Base-by-base conservation (phyloP, 2,797 vertebrate genomes). In the Tokudaia tokunoshimensis region DNA sequence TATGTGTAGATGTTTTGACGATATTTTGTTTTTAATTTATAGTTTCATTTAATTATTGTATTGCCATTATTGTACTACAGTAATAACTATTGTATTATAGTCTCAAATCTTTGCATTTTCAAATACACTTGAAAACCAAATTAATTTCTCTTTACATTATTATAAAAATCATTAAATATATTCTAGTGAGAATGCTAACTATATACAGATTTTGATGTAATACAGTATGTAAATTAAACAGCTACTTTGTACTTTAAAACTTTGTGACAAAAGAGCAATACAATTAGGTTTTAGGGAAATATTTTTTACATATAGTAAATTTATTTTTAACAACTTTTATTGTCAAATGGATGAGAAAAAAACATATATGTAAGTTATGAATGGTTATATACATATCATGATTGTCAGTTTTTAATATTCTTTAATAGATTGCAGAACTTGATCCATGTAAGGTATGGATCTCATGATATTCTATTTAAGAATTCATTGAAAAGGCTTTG, bases 351-450 rank as follows among this genome's bases (percentile, higher is more conserved):
- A 1, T 24, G 19, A 94, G 31, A 78, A 50, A 91, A 91, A 92
- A 74, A 22, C 37, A 81, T 82, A 74, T 84, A 37, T 24, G 57
- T 95, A 70, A 4, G 2, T 11, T 80, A 24, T 89, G 31, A 87
- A 52, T 81, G 5, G 17, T 87, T 92, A 34, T 79, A 3, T 90
- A 29, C 67, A 3, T 70, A 12, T 89, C 67, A 59, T 29, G 24
- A 2, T 9, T 94, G 52, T 72, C 22, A 12, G 41, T 70, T 85
- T 92, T 81, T 79, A 82, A 82, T 3, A 95, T 83, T 87, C 92
- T 50, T 50, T n/a, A 1, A 74, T 57, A 0, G 31, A 61, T 67
- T 85, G 9, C 22, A 3, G 31, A 19, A 63, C 37, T 87, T 3
- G 37, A 3, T 89, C 52, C 0, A 10, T 47, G 3, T 10, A 74